Percentiles rank a stretch among this genome's conserved stretches.
Conservation (phyloP, 2,888 invertebrate genomes). For the Drosophila anceps region DNA sequence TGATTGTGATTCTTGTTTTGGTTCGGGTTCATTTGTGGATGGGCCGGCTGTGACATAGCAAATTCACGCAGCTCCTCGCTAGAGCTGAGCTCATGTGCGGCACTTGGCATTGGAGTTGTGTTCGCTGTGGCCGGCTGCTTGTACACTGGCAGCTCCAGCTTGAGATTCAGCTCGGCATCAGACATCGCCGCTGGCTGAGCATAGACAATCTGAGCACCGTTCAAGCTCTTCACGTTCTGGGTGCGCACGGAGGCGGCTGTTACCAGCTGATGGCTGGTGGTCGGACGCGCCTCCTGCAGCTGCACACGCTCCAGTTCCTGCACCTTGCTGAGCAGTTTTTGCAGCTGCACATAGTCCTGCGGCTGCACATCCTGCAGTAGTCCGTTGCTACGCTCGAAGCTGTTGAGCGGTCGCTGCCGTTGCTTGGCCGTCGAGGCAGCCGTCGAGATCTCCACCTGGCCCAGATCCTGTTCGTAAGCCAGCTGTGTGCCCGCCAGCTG, state of each 20-base stretch:
- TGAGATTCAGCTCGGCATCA: slow-evolving; percentile 41
- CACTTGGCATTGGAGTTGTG: slow-evolving; percentile 1
- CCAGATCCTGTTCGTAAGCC: slow-evolving; percentile 20
- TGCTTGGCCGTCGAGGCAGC: slow-evolving; percentile 71
- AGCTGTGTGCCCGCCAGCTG: slow-evolving; percentile 59
- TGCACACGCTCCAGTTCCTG: slow-evolving; percentile 82
- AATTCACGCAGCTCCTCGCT: slow-evolving; percentile 80
- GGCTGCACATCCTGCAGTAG: slow-evolving; percentile 83
- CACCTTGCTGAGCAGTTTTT: slow-evolving; percentile 86
- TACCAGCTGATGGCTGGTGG: slow-evolving; percentile 60
- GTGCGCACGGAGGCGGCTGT: slow-evolving; percentile 78
- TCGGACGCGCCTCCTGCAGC: slow-evolving; percentile 63
- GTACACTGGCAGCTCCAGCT: slow-evolving; percentile 67
- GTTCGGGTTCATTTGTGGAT: slow-evolving; percentile 39
- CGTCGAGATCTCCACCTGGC: slow-evolving; percentile 77
- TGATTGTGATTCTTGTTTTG: background rate
- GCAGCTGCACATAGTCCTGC: slow-evolving; percentile 86
- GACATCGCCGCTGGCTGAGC: slow-evolving; percentile 52
- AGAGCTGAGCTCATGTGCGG: slow-evolving; percentile 46
- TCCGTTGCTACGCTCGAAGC: slow-evolving; percentile 79
- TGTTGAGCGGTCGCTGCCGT: slow-evolving; percentile 49
- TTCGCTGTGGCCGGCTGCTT: slow-evolving; percentile 27
- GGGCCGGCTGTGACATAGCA: slow-evolving; percentile 64
- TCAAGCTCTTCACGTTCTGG: slow-evolving; percentile 69
- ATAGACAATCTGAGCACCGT: slow-evolving; percentile 76